Percentiles rank a stretch among this genome's conserved stretches.
phyloP scores from a whole-genome alignment of 2,113 vertebrate genomes.

The Epinephelus cyanopodus region DNA sequence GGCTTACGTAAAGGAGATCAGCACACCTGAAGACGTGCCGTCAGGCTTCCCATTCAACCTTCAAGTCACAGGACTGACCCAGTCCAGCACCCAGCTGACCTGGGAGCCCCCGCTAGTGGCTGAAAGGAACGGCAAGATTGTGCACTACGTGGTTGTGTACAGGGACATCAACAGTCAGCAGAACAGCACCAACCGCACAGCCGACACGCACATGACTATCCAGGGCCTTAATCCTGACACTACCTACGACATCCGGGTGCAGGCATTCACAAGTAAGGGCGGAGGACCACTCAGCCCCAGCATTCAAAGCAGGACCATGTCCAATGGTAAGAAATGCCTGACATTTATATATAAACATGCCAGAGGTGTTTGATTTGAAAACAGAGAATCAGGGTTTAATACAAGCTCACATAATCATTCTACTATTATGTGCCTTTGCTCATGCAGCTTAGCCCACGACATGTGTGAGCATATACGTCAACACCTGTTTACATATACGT shows the following conservation, averaged over 20 bases:
- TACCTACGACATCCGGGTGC: constrained; percentile 95
- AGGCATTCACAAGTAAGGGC: constrained; percentile 92
- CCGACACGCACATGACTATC: constrained; percentile 87
- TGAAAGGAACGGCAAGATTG: constrained; percentile 93
- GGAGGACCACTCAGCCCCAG: constrained; percentile 95
- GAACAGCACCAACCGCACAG: constrained; percentile 90
- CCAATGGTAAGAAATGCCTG: constrained; percentile 87
- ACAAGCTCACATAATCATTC: background rate
- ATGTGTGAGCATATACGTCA: background rate
- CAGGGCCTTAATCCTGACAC: constrained; percentile 93
- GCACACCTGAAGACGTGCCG: constrained; percentile 90
- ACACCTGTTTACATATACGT: background rate
- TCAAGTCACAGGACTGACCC: constrained; percentile 92
- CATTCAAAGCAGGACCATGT: constrained; percentile 99
- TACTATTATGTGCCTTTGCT: background rate
- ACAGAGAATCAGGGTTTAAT: constrained; percentile 14
- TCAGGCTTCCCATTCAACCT: constrained; percentile 94
- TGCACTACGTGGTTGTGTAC: constrained; percentile 92
- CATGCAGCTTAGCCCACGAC: background rate
- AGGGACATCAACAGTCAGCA: constrained; percentile 97
- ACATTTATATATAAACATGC: constrained; percentile 28
- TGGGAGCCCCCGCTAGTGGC: constrained; percentile 94
- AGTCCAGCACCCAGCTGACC: constrained; percentile 92
- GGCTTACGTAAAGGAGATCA: constrained; percentile 93
- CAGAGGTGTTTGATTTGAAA: constrained; percentile 50